phyloP scores from a whole-genome alignment of 2,113 vertebrate genomes.

The Elephantulus edwardii region DNA sequence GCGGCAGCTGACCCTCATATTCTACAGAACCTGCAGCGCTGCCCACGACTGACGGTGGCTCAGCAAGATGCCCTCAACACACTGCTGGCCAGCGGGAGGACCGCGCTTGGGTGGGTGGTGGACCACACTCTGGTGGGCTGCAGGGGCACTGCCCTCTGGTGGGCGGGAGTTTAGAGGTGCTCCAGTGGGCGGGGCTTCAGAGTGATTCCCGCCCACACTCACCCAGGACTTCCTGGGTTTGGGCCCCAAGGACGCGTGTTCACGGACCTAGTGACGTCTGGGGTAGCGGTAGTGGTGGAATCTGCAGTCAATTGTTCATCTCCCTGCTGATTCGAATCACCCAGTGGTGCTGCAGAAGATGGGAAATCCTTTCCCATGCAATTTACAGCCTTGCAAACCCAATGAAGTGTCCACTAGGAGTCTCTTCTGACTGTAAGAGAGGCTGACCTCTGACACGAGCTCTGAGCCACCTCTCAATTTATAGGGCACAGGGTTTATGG shows the following conservation, averaged over 20 bases:
- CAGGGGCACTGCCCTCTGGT: slow-evolving; percentile 58
- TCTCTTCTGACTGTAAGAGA: no score
- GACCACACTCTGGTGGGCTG: slow-evolving; percentile 64
- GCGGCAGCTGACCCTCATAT: not conserved
- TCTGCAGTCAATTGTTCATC: no score
- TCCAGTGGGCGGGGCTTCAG: not conserved
- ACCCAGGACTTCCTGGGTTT: not conserved
- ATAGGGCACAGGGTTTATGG: not conserved
- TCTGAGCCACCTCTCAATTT: not conserved
- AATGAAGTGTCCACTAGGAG: no score
- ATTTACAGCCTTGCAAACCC: no score
- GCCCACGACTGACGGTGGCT: slow-evolving; percentile 19
- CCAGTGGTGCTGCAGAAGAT: no score
- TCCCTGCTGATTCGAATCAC: no score
- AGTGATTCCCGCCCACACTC: not conserved
- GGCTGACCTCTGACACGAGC: not conserved
- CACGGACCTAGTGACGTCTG: not conserved
- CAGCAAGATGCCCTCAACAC: slow-evolving; percentile 70
- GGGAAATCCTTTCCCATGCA: no score
- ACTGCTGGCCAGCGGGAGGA: slow-evolving; percentile 65
- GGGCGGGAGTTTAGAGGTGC: no score
- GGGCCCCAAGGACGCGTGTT: not conserved
- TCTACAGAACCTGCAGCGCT: slow-evolving; percentile 79
- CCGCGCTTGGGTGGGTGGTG: slow-evolving; percentile 56
- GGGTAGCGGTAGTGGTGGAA: no score